phyloP scores from a whole-genome alignment of 2,113 vertebrate species.

The Dicerorhinus sumatrensis region DNA sequence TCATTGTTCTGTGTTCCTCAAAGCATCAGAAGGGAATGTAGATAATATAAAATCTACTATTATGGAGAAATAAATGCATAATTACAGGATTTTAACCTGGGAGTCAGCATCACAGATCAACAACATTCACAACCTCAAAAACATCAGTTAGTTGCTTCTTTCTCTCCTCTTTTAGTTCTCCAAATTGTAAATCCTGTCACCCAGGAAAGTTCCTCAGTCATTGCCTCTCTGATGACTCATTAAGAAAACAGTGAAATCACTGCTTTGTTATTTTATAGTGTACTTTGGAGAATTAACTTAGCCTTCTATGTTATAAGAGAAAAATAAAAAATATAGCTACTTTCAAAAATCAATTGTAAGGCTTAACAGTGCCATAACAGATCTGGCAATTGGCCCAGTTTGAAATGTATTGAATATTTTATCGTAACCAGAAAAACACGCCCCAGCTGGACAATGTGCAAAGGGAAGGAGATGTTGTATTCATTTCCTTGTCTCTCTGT shows the following conservation, averaged over 20 bases:
- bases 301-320: neutral
- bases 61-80: neutral
- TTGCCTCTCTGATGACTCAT: slow-evolving; percentile 1
- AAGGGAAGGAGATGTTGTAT: neutral
- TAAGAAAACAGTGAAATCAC: neutral
- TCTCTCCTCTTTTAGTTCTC: neutral
- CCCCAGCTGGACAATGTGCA: neutral
- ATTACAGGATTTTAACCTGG: neutral
- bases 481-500: neutral
- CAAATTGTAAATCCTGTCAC: neutral
- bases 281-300: slow-evolving; percentile 31
- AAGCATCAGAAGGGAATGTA: neutral
- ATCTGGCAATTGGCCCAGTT: neutral
- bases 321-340: neutral
- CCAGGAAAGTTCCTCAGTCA: neutral
- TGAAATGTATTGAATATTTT: slow-evolving; percentile 11
- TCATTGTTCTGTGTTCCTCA: neutral
- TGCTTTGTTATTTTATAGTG: slow-evolving; percentile 24
- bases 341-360: slow-evolving; percentile 53
- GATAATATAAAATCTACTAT: neutral
- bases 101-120: neutral
- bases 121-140: neutral
- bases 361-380: neutral
- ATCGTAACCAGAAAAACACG: neutral
- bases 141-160: neutral